These are phyloP conservation scores for Sinosuthora webbiana DNA, from an alignment of 2,113 vertebrate species.

Conservation along the genomic window DNA sequence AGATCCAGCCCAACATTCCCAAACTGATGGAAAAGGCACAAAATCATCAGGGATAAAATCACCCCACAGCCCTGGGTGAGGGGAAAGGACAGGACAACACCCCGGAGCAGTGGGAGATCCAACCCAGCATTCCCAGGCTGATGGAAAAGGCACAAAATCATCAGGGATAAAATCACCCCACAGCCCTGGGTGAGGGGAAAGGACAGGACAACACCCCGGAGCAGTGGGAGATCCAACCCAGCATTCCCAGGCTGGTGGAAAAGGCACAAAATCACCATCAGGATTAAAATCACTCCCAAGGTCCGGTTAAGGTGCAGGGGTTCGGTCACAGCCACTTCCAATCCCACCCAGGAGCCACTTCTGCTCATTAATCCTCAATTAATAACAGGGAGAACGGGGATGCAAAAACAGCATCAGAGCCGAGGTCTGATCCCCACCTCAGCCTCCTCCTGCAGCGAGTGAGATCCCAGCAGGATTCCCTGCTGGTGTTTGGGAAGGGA, in stretches of 20 bases:
- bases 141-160: not conserved
- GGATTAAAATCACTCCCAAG: not conserved
- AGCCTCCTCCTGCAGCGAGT: not conserved
- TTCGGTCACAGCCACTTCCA: fast-evolving
- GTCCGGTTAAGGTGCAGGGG: fast-evolving
- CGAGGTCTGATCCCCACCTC: not conserved
- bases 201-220: fast-evolving
- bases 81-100: not conserved
- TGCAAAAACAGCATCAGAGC: fast-evolving
- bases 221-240: not conserved
- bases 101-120: not conserved
- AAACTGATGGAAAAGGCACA: not conserved
- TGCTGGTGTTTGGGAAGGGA: not conserved
- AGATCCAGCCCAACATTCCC: not conserved
- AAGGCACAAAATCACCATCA: not conserved
- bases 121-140: not conserved
- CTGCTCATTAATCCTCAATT: not conserved
- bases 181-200: not conserved
- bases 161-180: too few relatives aligned
- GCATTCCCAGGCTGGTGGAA: not conserved
- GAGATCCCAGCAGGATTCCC: not conserved
- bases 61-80: too few relatives aligned
- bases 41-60: not conserved
- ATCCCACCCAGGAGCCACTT: not conserved
- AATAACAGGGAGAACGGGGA: not conserved